Conservation (phyloP, 1,140 invertebrate genomes). For the Matsumurasca onukii region DNA sequence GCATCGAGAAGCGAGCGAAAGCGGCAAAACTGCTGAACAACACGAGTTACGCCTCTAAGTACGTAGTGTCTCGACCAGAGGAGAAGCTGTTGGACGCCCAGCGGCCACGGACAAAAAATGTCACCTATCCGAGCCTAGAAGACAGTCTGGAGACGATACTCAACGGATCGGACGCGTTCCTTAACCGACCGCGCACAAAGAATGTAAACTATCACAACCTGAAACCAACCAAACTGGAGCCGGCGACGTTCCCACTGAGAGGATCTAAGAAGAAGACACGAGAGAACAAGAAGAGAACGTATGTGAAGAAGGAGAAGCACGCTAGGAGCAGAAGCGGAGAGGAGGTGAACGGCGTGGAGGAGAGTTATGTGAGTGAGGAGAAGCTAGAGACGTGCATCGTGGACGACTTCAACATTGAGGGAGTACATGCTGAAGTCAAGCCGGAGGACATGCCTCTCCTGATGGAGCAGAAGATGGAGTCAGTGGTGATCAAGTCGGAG, state of each 20-base stretch:
- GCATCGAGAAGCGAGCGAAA: constrained; percentile 44
- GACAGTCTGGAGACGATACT: constrained; percentile 40
- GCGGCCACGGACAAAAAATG: constrained; percentile 38
- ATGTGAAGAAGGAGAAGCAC: constrained; percentile 22
- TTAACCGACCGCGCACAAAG: constrained; percentile 60
- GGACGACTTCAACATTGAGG: constrained; percentile 38
- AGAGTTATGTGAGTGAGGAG: constrained; percentile 32
- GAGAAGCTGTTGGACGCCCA: constrained; percentile 27
- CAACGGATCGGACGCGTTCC: constrained; percentile 50
- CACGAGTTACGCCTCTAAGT: constrained; percentile 36
- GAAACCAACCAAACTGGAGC: constrained; percentile 49
- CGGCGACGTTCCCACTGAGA: constrained; percentile 52
- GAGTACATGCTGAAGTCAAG: constrained; percentile 31
- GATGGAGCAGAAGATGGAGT: constrained; percentile 4
- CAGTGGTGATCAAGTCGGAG: constrained; percentile 28
- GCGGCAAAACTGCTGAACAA: constrained; percentile 39
- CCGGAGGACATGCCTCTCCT: constrained; percentile 23
- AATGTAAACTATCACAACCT: constrained; percentile 62
- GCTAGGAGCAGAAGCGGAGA: constrained; percentile 21
- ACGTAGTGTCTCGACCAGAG: constrained; percentile 43
- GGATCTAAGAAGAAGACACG: constrained; percentile 32
- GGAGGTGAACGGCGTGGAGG: constrained; percentile 25
- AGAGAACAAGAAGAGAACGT: constrained; percentile 25
- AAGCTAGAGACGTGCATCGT: constrained; percentile 38
- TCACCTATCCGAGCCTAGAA: constrained; percentile 43